These are phyloP conservation scores for Thunnus albacares DNA, from an alignment of 2,797 vertebrate genomes.

Conservation along the genomic window DNA sequence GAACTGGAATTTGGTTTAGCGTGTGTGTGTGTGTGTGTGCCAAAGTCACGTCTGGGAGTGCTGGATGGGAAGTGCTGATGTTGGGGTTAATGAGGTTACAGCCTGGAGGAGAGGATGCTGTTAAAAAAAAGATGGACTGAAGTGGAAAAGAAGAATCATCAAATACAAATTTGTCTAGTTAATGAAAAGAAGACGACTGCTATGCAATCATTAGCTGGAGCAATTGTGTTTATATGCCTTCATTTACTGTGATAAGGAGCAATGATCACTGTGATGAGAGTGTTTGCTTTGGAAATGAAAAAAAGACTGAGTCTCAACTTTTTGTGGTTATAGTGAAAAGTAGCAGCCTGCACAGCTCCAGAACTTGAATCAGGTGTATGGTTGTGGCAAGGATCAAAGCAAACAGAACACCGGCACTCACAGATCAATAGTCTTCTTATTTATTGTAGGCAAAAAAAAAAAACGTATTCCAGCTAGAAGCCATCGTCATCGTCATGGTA, in stretches of 20 bases:
- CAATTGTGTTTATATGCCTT: not conserved
- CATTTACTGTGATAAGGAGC: not conserved
- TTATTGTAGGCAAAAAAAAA: too few relatives aligned
- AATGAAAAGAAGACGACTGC: constrained; percentile 12
- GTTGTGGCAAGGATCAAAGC: too few relatives aligned
- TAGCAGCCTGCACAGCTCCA: too few relatives aligned
- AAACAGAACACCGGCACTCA: too few relatives aligned
- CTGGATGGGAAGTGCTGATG: constrained; percentile 29
- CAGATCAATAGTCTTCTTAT: too few relatives aligned
- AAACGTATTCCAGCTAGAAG: too few relatives aligned
- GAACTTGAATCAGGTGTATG: too few relatives aligned
- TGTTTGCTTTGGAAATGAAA: not conserved
- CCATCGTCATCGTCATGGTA: too few relatives aligned
- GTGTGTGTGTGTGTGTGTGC: not conserved
- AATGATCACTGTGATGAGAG: too few relatives aligned
- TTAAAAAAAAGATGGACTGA: constrained; percentile 1
- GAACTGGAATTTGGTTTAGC: constrained; percentile 14
- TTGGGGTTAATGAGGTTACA: constrained; percentile 49
- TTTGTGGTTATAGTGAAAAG: too few relatives aligned
- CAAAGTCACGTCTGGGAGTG: constrained; percentile 27
- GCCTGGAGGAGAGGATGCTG: constrained; percentile 24
- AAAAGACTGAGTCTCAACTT: too few relatives aligned
- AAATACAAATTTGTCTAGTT: constrained; percentile 22
- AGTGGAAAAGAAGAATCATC: not conserved
- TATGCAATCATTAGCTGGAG: not conserved